A percentile compares a stretch with the other conserved stretches of the same genome.
These are phyloP conservation scores for Lepidothrix coronata DNA, from an alignment of 2,113 vertebrate genomes.

Conservation along the genomic window DNA sequence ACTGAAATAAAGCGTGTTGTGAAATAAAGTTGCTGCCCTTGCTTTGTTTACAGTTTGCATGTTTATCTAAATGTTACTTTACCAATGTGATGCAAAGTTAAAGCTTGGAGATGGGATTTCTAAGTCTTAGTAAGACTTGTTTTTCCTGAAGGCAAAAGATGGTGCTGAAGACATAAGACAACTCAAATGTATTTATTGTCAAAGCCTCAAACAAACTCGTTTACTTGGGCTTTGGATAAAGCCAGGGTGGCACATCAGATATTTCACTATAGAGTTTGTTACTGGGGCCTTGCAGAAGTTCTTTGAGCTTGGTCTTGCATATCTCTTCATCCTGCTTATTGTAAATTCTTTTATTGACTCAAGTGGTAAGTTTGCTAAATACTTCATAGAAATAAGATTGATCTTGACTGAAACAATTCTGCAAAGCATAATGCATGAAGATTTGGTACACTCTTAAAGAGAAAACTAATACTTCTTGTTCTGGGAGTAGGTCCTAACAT, in stretches of 20 bases:
- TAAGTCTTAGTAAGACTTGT: not conserved
- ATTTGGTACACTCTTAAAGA: not conserved
- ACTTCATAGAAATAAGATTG: not conserved
- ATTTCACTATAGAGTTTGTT: not conserved
- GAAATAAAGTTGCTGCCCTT: not conserved
- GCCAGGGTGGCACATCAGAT: not conserved
- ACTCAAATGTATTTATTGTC: not conserved
- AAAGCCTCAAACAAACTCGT: not conserved
- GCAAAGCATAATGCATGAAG: not conserved
- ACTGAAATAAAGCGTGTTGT: not conserved
- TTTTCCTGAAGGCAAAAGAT: not conserved
- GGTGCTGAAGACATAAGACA: not conserved
- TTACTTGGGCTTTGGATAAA: not conserved
- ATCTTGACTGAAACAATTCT: not conserved
- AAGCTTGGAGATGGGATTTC: not conserved
- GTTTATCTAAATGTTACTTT: not conserved
- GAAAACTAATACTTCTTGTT: not conserved
- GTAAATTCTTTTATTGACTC: not conserved
- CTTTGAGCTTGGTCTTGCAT: not conserved
- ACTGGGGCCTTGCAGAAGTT: not conserved
- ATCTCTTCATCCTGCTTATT: not conserved
- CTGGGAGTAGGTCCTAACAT: not conserved
- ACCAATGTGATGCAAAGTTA: not conserved
- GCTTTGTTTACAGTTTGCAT: not conserved
- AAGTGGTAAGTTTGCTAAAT: not conserved